A percentile compares a stretch with the other conserved stretches of the same genome.
These are phyloP conservation scores for Hydroisotoma schaefferi DNA, from an alignment of 2,888 invertebrate species.

Conservation along the genomic window DNA sequence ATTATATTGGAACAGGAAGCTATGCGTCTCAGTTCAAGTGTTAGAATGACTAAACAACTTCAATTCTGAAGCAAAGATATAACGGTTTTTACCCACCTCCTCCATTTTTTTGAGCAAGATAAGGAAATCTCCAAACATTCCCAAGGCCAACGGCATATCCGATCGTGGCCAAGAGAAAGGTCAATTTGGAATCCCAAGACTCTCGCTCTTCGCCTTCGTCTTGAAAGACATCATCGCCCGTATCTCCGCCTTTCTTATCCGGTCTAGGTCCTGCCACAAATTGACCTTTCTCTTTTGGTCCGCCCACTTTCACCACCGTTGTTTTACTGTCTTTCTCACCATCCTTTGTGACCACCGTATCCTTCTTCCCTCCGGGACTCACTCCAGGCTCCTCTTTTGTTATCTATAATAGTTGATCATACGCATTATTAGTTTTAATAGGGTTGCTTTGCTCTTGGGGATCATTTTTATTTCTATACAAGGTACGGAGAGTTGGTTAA, in stretches of 20 bases:
- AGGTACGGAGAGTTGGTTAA: too few species aligned
- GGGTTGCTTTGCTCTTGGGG: too few species aligned
- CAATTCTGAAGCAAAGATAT: slow-evolving; percentile 2
- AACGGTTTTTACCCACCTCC: slow-evolving; percentile 60
- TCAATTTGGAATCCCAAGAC: slow-evolving; percentile 89
- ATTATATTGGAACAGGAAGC: too few species aligned
- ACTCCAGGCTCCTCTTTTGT: slow-evolving; percentile 2
- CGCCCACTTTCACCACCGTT: slow-evolving; percentile 22
- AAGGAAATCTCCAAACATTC: slow-evolving; percentile 91
- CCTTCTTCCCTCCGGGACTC: slow-evolving; percentile 16
- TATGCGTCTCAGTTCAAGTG: too few species aligned
- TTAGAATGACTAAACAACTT: too few species aligned
- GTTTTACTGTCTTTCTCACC: slow-evolving; percentile 26
- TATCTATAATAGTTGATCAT: too few species aligned
- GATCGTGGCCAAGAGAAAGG: slow-evolving; percentile 87
- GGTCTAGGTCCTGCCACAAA: neutral
- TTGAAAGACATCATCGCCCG: slow-evolving; percentile 33
- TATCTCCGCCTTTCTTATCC: slow-evolving; percentile 6
- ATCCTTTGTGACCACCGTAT: slow-evolving; percentile 22
- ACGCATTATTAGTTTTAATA: too few species aligned
- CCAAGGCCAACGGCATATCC: slow-evolving; percentile 92
- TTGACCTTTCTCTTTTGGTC: slow-evolving; percentile 3
- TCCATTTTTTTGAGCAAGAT: slow-evolving; percentile 89
- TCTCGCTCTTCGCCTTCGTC: slow-evolving; percentile 72
- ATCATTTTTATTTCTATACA: too few species aligned